Evolutionary conservation across 2,797 vertebrate genomes (phyloP).

Genomic region (Epinephelus malabaricus): DNA sequence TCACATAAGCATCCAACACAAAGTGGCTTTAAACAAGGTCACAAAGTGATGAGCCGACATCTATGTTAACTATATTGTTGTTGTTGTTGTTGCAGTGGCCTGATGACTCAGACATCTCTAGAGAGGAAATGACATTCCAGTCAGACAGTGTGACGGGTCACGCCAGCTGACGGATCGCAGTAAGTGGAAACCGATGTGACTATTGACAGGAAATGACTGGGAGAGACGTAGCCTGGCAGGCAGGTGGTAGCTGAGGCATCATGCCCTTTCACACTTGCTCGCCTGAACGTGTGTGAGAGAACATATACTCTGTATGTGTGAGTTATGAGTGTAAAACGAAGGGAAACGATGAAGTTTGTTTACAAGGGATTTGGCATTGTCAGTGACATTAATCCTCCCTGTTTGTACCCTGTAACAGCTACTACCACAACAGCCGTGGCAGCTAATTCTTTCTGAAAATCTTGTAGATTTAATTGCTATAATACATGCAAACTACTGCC

Average conservation of each 20-base stretch:
- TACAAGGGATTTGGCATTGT: slow-evolving; percentile 51
- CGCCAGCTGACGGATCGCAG: slow-evolving; percentile 48
- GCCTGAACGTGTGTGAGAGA: slow-evolving; percentile 16
- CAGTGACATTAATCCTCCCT: slow-evolving; percentile 61
- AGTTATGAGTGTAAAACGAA: slow-evolving; percentile 28
- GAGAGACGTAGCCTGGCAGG: slow-evolving; percentile 37
- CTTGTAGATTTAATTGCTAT: slow-evolving; percentile 30
- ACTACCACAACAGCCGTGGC: slow-evolving; percentile 23
- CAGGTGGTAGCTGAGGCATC: slow-evolving; percentile 38
- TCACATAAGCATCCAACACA: background rate
- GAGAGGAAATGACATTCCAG: slow-evolving; percentile 64
- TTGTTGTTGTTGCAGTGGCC: slow-evolving; percentile 2
- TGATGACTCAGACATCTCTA: slow-evolving; percentile 53
- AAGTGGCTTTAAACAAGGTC: background rate
- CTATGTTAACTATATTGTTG: background rate
- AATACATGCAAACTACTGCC: slow-evolving; percentile 1
- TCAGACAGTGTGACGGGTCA: slow-evolving; percentile 57
- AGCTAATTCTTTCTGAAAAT: slow-evolving; percentile 26
- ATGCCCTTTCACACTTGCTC: slow-evolving; percentile 29
- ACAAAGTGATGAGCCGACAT: background rate
- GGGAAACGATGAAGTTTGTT: slow-evolving; percentile 33
- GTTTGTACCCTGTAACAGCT: slow-evolving; percentile 42
- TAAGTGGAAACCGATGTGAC: slow-evolving; percentile 56
- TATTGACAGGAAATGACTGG: slow-evolving; percentile 68
- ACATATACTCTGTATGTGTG: slow-evolving; percentile 35